phyloP scores from a whole-genome alignment of 2,888 invertebrate species.

The Dryobotodes eremita region DNA sequence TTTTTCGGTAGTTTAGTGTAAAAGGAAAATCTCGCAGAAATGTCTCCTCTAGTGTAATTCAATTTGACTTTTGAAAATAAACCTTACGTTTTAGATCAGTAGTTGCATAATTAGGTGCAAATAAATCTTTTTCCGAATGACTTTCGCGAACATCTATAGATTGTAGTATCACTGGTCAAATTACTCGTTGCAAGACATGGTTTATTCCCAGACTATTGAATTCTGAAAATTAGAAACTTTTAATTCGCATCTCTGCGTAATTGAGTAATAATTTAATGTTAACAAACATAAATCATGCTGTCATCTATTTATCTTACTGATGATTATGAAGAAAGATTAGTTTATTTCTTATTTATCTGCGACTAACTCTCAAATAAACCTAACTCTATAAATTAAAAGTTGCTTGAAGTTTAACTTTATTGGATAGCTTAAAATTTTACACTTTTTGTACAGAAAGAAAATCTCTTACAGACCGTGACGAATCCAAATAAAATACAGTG shows the following conservation, averaged over 20 bases:
- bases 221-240: constrained; percentile 45
- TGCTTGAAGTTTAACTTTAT: neutral
- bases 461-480: neutral
- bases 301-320: constrained; percentile 14
- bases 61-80: constrained; percentile 4
- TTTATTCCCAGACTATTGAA: constrained; percentile 32
- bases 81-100: neutral
- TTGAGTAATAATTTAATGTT: constrained; percentile 48
- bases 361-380: no score
- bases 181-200: neutral
- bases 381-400: no score
- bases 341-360: neutral
- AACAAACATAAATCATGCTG: constrained; percentile 30
- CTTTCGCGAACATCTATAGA: neutral
- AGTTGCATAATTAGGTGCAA: constrained; percentile 6
- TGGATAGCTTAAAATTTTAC: neutral
- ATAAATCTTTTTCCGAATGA: constrained; percentile 2
- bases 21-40: neutral
- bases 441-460: neutral
- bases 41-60: neutral
- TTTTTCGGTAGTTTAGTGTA: constrained; percentile 3
- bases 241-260: constrained; percentile 38
- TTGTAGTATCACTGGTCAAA: neutral
- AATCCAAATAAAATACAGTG: neutral
- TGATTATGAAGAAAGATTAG: constrained; percentile 30